These are phyloP conservation scores for Raja brachyura DNA, from an alignment of 2,113 vertebrate species.

Conservation along the genomic window DNA sequence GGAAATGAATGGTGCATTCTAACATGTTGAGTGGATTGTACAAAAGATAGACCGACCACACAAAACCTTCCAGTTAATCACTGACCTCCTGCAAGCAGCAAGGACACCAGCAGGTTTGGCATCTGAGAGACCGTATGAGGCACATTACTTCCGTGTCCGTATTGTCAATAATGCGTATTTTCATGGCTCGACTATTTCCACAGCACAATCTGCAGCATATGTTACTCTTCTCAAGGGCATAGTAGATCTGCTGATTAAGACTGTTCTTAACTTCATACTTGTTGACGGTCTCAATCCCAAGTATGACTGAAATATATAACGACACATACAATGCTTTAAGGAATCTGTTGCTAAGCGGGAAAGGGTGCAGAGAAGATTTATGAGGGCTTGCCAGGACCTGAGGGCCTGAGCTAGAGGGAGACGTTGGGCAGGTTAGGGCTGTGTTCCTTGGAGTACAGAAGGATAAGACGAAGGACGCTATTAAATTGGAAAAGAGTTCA, in stretches of 20 bases:
- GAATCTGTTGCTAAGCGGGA: too few species aligned
- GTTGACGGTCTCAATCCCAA: conserved; percentile 78
- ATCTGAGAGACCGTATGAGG: conserved; percentile 68
- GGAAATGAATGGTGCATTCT: not conserved
- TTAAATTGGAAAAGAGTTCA: too few species aligned
- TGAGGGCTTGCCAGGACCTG: too few species aligned
- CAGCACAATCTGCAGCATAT: conserved; percentile 71
- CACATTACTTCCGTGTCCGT: conserved; percentile 69
- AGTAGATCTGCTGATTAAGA: conserved; percentile 78
- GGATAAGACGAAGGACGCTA: too few species aligned
- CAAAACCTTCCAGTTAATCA: not conserved
- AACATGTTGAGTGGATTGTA: not conserved
- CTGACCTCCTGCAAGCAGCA: conserved; percentile 86
- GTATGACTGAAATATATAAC: conserved; percentile 56
- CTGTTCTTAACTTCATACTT: conserved; percentile 80
- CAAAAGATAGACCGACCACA: not conserved
- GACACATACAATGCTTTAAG: not conserved
- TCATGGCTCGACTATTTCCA: conserved; percentile 68
- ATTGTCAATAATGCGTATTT: conserved; percentile 69
- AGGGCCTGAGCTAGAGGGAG: too few species aligned
- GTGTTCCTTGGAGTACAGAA: too few species aligned
- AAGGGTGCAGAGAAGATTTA: too few species aligned
- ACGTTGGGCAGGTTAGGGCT: too few species aligned
- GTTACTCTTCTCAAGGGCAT: conserved; percentile 77
- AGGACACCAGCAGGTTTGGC: conserved; percentile 67